Base-by-base conservation (phyloP, 2,797 vertebrate species). In the Champsocephalus gunnari region DNA sequence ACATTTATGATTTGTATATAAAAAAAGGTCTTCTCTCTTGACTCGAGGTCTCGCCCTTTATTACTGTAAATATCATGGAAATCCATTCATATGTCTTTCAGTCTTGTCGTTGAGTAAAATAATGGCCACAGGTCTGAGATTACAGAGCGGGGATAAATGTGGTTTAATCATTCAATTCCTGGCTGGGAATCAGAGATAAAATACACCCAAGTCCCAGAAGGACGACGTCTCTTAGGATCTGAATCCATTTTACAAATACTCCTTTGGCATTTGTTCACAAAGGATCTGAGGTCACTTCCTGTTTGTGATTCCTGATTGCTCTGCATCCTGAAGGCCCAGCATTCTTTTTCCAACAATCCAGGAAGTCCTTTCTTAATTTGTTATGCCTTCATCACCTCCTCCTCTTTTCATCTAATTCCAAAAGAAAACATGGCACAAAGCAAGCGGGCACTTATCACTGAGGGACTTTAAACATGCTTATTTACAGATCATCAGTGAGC, bases 361-460 rank as follows among this genome's bases (percentile, higher is more conserved):
- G 92, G 89, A 94, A 92, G 87, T 84, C 83, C 56, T 85, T 54
- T 68, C 81, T 90, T 93, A 84, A 91, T 91, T 89, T 90, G 89
- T 89, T 88, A 50, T 69, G 79, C 84, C 75, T 82, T 68, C 75
- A 77, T 87, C 87, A 77, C 82, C 88, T 89, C 87, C 80, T 80
- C 72, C 81, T 38, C 56, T 71, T 74, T 74, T 61, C 70, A 49
- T 72, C 45, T 76, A 63, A 82, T 79, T 88, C 88, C 68, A 76
- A 68, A 51, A 70, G 60, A 81, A 71, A 71, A 68, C 44, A 44
- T 7, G 4, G 57, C 69, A 78, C 75, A 79, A 75, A 84, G 69
- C 16, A 3, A 70, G 66, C 24, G 0, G 12, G 9, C 17, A 19
- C 80, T 91, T 87, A 91, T 88, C 89, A 83, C 82, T 56, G 61